Evolutionary conservation across 2,113 vertebrate species (phyloP).

Genomic region (Ramphastos sulfuratus): DNA sequence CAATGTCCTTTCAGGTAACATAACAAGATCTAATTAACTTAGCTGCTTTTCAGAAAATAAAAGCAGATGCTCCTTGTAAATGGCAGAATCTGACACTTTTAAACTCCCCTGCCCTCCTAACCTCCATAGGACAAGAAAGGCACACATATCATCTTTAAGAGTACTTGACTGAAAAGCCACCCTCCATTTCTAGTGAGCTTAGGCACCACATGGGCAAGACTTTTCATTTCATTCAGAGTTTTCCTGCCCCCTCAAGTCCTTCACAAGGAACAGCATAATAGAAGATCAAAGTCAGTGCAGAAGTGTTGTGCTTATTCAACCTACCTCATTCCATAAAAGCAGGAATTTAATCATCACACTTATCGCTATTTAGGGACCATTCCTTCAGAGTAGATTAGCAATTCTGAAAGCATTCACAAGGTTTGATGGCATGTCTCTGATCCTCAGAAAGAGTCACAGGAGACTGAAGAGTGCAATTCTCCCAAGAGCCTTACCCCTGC

Average conservation of each 20-base stretch:
- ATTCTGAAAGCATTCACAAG: background rate
- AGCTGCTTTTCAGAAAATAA: background rate
- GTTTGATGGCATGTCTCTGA: background rate
- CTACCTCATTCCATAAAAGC: background rate
- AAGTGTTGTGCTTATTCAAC: background rate
- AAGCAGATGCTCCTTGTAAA: background rate
- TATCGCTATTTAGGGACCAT: background rate
- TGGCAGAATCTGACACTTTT: background rate
- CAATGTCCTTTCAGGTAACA: background rate
- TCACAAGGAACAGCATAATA: background rate
- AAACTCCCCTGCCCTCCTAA: background rate
- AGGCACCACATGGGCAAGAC: background rate
- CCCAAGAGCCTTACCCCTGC: background rate
- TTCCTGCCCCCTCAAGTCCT: background rate
- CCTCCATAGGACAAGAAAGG: background rate
- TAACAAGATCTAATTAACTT: background rate
- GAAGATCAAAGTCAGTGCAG: background rate
- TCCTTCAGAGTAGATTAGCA: background rate
- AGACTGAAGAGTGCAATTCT: background rate
- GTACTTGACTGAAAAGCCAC: background rate
- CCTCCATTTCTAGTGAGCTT: background rate
- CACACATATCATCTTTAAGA: background rate
- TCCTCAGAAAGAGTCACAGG: background rate
- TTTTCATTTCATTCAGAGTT: background rate
- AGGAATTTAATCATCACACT: background rate